Conservation (phyloP, 2,113 vertebrate genomes). For the Tenrec ecaudatus region DNA sequence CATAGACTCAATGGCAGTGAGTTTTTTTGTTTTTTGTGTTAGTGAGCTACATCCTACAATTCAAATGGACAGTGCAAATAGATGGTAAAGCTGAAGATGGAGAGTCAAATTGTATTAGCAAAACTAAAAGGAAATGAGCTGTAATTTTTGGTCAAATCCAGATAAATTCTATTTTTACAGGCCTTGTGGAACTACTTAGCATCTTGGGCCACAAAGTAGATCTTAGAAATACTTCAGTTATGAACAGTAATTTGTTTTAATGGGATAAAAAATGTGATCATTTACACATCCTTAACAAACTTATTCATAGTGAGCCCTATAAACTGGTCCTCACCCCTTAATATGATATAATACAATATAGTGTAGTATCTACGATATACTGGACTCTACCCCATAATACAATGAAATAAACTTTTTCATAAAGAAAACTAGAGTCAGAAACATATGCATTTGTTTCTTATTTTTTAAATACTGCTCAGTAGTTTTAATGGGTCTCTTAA, state of each 20-base stretch:
- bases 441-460: background rate
- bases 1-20: too few species aligned
- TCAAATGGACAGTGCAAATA: background rate
- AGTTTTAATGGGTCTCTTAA: background rate
- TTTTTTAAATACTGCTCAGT: background rate
- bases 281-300: fast-evolving
- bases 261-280: too few species aligned
- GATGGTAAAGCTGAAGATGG: background rate
- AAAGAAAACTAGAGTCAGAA: background rate
- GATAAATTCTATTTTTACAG: background rate
- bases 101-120: background rate
- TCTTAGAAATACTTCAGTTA: too few species aligned
- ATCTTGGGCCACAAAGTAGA: too few species aligned
- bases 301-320: too few species aligned
- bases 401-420: background rate
- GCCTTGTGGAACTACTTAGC: too few species aligned
- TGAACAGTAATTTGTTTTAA: too few species aligned
- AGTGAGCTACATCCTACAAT: background rate
- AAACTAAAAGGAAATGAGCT: background rate
- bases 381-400: too few species aligned
- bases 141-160: background rate
- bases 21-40: too few species aligned
- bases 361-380: too few species aligned
- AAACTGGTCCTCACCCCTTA: too few species aligned
- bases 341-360: too few species aligned